A percentile compares a stretch with the other conserved stretches of the same genome.
Conservation (phyloP, 2,888 invertebrate species). For the Calameuta pallipes region DNA sequence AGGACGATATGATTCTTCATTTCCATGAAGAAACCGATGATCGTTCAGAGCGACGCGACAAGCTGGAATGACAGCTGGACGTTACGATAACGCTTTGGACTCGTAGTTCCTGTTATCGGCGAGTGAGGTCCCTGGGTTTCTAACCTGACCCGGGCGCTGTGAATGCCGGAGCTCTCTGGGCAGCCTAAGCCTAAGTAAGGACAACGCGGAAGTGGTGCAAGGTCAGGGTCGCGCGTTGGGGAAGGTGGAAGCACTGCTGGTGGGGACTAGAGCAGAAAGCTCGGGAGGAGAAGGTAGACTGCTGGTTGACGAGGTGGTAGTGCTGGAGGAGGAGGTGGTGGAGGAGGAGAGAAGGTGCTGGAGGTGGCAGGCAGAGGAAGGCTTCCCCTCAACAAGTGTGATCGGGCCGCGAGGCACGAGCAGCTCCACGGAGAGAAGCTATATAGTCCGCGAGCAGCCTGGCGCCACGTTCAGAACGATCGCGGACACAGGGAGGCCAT, state of each 20-base stretch:
- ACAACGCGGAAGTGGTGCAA: constrained; percentile 64
- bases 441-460: constrained; percentile 39
- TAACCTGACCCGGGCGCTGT: background rate
- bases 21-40: background rate
- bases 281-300: constrained; percentile 11
- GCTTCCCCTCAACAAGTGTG: constrained; percentile 56
- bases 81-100: background rate
- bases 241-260: constrained; percentile 24
- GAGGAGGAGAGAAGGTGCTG: constrained; percentile 14
- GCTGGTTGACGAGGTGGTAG: constrained; percentile 15
- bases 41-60: background rate
- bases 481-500: constrained; percentile 1
- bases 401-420: constrained; percentile 35
- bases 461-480: constrained; percentile 38
- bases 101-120: background rate
- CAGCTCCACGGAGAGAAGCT: constrained; percentile 31
- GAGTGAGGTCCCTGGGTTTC: background rate
- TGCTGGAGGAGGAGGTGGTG: constrained; percentile 10
- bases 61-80: background rate
- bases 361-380: constrained; percentile 28
- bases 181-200: constrained; percentile 46
- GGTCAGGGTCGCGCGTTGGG: constrained; percentile 64
- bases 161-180: background rate
- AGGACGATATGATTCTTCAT: background rate
- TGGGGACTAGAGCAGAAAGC: constrained; percentile 15